phyloP scores from a whole-genome alignment of 2,113 vertebrate species.

The Heterotilapia buettikoferi region DNA sequence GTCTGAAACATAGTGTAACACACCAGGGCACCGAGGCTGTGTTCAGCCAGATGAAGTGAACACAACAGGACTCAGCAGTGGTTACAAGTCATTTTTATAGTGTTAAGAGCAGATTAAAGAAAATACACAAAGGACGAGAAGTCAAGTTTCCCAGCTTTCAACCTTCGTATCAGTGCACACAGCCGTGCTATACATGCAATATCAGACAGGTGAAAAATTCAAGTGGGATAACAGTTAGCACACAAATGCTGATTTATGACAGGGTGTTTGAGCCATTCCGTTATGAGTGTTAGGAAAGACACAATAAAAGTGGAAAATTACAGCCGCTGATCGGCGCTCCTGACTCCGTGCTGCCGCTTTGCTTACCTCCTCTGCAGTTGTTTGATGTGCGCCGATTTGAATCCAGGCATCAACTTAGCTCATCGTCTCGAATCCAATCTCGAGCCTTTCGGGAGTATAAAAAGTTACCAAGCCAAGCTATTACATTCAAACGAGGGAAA shows the following conservation, averaged over 20 bases:
- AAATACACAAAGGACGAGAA: not conserved
- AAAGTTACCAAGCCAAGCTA: not conserved
- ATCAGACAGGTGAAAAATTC: not conserved
- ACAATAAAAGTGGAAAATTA: not conserved
- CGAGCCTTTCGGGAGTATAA: not conserved
- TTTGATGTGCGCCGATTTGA: constrained; percentile 20
- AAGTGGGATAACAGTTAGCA: not conserved
- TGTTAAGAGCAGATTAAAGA: not conserved
- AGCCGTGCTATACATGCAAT: not conserved
- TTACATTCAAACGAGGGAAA: not conserved
- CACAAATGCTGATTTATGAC: not conserved
- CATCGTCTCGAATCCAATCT: not conserved
- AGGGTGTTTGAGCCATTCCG: not conserved
- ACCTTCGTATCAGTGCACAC: not conserved
- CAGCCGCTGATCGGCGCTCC: not conserved
- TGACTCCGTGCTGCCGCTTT: not conserved
- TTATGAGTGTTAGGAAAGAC: not conserved
- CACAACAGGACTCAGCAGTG: not conserved
- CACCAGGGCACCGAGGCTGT: not conserved
- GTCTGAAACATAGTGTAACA: not conserved
- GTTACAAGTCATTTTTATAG: not conserved
- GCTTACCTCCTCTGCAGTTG: constrained; percentile 57
- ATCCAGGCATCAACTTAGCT: constrained; percentile 48
- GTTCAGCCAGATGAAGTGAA: not conserved
- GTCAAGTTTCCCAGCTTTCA: not conserved